phyloP scores from a whole-genome alignment of 2,113 vertebrate genomes.

The Centropus bengalensis region DNA sequence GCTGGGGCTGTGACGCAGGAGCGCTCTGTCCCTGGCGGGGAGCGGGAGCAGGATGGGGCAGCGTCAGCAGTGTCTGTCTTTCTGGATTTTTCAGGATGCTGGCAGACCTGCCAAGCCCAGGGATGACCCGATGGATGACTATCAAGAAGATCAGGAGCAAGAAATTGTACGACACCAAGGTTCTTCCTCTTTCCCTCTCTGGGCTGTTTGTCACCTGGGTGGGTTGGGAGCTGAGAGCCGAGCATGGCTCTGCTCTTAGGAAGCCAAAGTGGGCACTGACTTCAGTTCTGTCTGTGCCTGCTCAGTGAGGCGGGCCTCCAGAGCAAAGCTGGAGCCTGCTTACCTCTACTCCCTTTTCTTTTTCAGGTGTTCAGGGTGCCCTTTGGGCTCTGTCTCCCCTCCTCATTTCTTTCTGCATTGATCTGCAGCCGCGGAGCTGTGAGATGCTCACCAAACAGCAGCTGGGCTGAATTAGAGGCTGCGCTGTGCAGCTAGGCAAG shows the following conservation, averaged over 20 bases:
- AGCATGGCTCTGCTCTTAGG: not conserved
- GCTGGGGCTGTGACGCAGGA: not conserved
- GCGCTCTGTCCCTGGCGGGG: not conserved
- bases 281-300: not conserved
- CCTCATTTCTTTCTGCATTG: not conserved
- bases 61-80: not conserved
- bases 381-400: not conserved
- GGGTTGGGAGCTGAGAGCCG: not conserved
- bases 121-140: conserved; percentile 56
- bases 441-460: not conserved
- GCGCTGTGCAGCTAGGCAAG: not conserved
- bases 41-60: not conserved
- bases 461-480: not conserved
- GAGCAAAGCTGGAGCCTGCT: not conserved
- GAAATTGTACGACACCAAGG: conserved; percentile 73
- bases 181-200: conserved; percentile 51
- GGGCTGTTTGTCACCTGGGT: not conserved
- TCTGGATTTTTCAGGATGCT: conserved; percentile 8
- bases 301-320: not conserved
- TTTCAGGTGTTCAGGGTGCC: not conserved
- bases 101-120: conserved; percentile 1
- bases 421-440: not conserved
- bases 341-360: not conserved
- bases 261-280: not conserved
- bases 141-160: conserved; percentile 66